Base-by-base conservation (phyloP, 1,140 invertebrate genomes). In the Brachionus sp. region DNA sequence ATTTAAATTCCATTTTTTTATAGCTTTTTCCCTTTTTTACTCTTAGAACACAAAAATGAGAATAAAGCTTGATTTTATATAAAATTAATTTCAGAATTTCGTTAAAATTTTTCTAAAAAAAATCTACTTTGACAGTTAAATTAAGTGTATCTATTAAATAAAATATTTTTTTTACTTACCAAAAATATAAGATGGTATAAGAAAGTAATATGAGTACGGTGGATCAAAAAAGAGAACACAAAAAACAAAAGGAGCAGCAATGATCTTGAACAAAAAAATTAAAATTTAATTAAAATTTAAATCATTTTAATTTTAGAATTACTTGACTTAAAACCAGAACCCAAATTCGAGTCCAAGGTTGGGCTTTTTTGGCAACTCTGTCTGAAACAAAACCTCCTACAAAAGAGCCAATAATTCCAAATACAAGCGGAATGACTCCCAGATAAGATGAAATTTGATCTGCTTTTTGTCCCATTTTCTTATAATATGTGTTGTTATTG, bases 381-480 rank as follows among this genome's bases (percentile, higher is more conserved):
- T 97, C 95, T 12, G 94, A 95, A 0, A 96, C 90, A 46, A 95
- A 91, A 9, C 95, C 95, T 1, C 95, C 95, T 5, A 93, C 91
- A 0, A 95, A 93, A 0, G 96, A 94, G 23, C 95, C 95, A 23
- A 95, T 91, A 84, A 92, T 93, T 1, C 95, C 95, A 85, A 95
- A 93, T 23, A 89, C 88, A 23, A 90, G 86, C 0, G 89, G 89
- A n/a, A 90, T 88, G 87, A 88, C 88, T 0, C 87, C 88, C 85
- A 90, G 87, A 84, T 86, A 90, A 19, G 73, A 73, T 0, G 86
- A 89, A 46, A 90, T 89, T 83, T 87, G 85, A 73, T 86, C 84
- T 19, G 86, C 84, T 4, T 86, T 86, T 84, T 89, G 86, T 12
- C 87, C 87, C 53, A 88, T 85, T 46, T 84, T 84, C 68, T 87